phyloP scores from a whole-genome alignment of 23 tunicate species.

The Trididemnum miniatum region DNA sequence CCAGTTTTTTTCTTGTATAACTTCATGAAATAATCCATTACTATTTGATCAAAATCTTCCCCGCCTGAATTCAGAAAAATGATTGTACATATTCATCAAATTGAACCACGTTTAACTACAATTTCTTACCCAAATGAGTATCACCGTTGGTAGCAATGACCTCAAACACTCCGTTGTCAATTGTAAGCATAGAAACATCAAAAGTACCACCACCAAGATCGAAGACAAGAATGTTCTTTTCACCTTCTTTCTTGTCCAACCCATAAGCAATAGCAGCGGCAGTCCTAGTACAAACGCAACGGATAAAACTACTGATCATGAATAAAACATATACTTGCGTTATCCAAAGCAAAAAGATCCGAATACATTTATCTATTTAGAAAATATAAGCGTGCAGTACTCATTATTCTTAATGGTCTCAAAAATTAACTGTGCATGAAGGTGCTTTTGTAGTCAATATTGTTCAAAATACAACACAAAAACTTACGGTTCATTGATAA shows the following conservation, averaged over 20 bases:
- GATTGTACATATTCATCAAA: background rate
- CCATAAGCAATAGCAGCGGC: constrained; percentile 98
- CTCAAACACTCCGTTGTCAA: constrained; percentile 97
- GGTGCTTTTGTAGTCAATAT: background rate
- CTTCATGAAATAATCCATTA: constrained; percentile 95
- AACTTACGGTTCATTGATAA: constrained; percentile 97
- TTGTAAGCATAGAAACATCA: constrained; percentile 93
- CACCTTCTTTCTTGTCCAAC: constrained; percentile 90
- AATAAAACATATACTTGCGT: too few species aligned
- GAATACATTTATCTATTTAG: background rate
- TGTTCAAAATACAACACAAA: background rate
- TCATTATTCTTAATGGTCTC: background rate
- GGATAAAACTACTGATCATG: too few species aligned
- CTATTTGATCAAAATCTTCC: constrained; percentile 96
- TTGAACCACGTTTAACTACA: background rate
- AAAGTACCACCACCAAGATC: constrained; percentile 99
- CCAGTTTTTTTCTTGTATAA: constrained; percentile 96
- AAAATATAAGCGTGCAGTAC: background rate
- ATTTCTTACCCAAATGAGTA: constrained; percentile 79
- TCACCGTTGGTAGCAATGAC: constrained; percentile 96
- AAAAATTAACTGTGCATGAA: background rate
- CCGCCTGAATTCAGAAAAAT: constrained; percentile 55
- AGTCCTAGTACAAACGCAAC: constrained; percentile 70
- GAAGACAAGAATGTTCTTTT: constrained; percentile 96
- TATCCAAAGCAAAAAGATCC: too few species aligned